Evolutionary conservation across 2,888 invertebrate species (phyloP).

Genomic region (Drosophila cognata): DNA sequence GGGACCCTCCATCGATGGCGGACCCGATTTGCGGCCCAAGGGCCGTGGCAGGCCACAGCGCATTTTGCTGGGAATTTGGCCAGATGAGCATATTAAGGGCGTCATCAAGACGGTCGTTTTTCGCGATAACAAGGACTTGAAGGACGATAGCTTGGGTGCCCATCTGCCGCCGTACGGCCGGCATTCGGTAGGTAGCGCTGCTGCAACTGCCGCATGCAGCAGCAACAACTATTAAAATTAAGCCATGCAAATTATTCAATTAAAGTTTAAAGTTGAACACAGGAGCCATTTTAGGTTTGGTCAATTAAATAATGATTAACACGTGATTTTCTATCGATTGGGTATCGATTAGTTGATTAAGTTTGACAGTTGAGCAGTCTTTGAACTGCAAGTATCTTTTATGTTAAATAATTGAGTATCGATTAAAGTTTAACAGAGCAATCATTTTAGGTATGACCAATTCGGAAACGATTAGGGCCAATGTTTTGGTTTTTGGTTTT

Average conservation of each 20-base stretch:
- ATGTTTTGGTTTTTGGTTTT: too few relatives aligned
- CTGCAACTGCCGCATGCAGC: background rate
- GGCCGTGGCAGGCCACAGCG: slow-evolving; percentile 96
- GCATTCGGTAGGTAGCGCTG: slow-evolving; percentile 86
- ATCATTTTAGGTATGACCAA: background rate
- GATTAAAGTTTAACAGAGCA: background rate
- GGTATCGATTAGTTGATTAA: background rate
- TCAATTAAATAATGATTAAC: slow-evolving; percentile 3
- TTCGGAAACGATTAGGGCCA: too few relatives aligned
- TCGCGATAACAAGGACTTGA: slow-evolving; percentile 93
- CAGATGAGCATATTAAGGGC: slow-evolving; percentile 96
- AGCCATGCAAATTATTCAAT: background rate
- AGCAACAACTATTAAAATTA: slow-evolving; percentile 25
- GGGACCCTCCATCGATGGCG: slow-evolving; percentile 95
- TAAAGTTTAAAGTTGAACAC: slow-evolving; percentile 1
- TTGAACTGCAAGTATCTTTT: too few relatives aligned
- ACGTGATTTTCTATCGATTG: background rate
- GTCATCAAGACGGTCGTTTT: slow-evolving; percentile 97
- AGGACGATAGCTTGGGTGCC: slow-evolving; percentile 86
- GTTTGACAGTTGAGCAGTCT: background rate
- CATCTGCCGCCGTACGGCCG: slow-evolving; percentile 87
- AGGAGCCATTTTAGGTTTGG: background rate
- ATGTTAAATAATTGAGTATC: background rate
- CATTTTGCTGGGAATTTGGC: slow-evolving; percentile 96
- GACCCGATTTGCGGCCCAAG: slow-evolving; percentile 95